Percentiles rank a stretch among this genome's conserved stretches.
Conservation (phyloP, 1,140 invertebrate genomes). For the Cydia pomonella region DNA sequence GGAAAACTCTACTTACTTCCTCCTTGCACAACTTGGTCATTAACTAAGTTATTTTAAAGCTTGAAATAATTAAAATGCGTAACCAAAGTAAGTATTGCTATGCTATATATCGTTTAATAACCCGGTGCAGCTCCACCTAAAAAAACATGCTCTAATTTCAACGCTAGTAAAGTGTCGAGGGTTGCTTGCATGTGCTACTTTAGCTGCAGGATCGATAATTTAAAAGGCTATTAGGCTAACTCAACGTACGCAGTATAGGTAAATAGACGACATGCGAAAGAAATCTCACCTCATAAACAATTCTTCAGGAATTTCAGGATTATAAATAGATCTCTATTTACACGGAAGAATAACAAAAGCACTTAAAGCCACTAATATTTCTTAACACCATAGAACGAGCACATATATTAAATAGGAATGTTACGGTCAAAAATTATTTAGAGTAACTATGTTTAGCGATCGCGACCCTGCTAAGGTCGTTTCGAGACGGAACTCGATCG, state of each 20-base stretch:
- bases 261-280: constrained; percentile 1
- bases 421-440: not conserved
- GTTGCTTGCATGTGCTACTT: constrained; percentile 16
- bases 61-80: too few relatives aligned
- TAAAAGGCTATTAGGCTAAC: constrained; percentile 17
- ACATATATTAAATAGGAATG: constrained; percentile 22
- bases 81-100: too few relatives aligned
- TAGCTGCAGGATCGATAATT: constrained; percentile 25
- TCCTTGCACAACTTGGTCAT: not conserved
- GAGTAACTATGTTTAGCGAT: constrained; percentile 18
- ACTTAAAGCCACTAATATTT: constrained; percentile 11
- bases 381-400: not conserved
- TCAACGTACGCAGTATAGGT: not conserved
- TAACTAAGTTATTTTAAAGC: not conserved
- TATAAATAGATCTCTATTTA: constrained; percentile 29
- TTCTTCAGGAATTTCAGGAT: constrained; percentile 18
- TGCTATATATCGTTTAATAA: not conserved
- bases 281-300: constrained; percentile 30
- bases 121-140: not conserved
- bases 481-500: constrained; percentile 47
- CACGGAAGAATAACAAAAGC: not conserved
- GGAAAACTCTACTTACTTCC: not conserved
- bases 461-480: constrained; percentile 49
- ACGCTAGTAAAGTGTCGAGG: not conserved
- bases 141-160: constrained; percentile 4